These are phyloP conservation scores for Eucidaris tribuloides DNA, from an alignment of 35 echinoderm and acorn worm genomes.

Conservation along the genomic window DNA sequence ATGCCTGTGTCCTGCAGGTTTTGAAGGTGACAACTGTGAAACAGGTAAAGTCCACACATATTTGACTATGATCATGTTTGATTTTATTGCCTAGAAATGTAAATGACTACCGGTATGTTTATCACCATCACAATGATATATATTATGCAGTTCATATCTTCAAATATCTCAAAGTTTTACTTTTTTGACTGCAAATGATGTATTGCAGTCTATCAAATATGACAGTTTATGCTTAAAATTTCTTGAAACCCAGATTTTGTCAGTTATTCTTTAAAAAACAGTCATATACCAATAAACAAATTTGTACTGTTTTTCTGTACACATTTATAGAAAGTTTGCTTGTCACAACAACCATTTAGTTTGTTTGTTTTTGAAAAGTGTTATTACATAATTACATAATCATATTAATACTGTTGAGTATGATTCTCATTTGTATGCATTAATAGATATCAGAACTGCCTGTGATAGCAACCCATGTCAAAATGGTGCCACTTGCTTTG, in stretches of 20 bases:
- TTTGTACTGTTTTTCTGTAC: neutral
- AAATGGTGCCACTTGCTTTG: conserved; percentile 57
- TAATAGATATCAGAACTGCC: conserved; percentile 43
- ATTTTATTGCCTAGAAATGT: neutral
- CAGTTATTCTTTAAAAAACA: neutral
- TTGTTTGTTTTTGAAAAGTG: no score
- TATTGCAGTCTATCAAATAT: no score
- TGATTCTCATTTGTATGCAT: neutral
- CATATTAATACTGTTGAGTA: neutral
- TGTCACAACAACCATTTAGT: no score
- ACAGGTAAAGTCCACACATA: neutral
- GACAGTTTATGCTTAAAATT: no score
- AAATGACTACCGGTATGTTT: no score
- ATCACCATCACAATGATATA: no score
- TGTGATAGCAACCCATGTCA: conserved; percentile 42
- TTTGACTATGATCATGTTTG: neutral
- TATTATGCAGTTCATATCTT: no score
- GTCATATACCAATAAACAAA: neutral
- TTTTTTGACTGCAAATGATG: no score
- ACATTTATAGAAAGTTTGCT: neutral
- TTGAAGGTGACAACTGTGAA: conserved; percentile 55
- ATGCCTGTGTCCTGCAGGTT: conserved; percentile 47
- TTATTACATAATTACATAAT: neutral
- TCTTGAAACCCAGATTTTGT: no score
- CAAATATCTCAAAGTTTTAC: no score